phyloP scores from a whole-genome alignment of 2,113 vertebrate genomes.

The Aspiorhynchus laticeps region DNA sequence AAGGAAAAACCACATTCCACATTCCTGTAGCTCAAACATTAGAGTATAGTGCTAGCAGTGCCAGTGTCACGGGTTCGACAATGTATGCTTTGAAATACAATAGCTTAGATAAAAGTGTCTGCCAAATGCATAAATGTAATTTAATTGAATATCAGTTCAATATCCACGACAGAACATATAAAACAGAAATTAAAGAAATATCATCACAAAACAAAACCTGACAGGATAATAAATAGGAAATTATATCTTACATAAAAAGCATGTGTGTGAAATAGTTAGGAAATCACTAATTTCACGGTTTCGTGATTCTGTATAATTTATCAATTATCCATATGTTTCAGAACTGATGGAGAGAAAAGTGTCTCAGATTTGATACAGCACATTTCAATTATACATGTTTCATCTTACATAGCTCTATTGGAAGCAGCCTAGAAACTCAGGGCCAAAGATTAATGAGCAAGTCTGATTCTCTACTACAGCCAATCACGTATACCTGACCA shows the following conservation, averaged over 20 bases:
- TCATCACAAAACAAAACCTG: background rate
- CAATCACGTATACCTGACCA: constrained; percentile 12
- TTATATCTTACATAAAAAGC: background rate
- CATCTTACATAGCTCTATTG: background rate
- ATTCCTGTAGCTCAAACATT: too few species aligned
- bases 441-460: background rate
- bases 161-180: background rate
- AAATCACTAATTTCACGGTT: background rate
- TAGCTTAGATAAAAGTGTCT: background rate
- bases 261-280: background rate
- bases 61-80: too few species aligned
- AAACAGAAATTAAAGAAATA: background rate
- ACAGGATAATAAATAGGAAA: background rate
- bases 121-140: background rate
- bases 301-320: background rate
- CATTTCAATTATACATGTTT: constrained; percentile 1
- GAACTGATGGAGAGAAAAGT: background rate
- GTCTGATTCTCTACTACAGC: background rate
- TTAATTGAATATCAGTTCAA: background rate
- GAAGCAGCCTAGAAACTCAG: background rate
- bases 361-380: background rate
- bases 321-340: constrained; percentile 25
- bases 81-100: background rate
- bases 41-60: too few species aligned
- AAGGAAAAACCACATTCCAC: too few species aligned